Conservation (phyloP, 2,888 invertebrate genomes). For the Agrotis puta region DNA sequence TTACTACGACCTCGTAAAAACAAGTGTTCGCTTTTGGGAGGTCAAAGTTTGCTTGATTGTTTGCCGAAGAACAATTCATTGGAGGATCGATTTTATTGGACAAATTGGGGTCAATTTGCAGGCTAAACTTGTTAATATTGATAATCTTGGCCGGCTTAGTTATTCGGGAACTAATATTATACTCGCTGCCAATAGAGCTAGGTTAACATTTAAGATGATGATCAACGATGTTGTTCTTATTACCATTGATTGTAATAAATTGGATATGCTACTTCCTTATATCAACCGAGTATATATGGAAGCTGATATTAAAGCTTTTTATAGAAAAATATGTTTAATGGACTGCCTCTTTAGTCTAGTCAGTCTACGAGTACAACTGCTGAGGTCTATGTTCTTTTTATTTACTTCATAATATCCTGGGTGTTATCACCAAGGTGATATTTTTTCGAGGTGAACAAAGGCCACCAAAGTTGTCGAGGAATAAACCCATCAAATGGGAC, state of each 20-base stretch:
- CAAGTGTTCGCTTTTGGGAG: conserved; percentile 75
- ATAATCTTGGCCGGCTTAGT: conserved; percentile 32
- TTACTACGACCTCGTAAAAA: conserved; percentile 81
- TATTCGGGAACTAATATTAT: conserved; percentile 30
- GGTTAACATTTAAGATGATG: conserved; percentile 53
- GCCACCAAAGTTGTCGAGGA: too few relatives aligned
- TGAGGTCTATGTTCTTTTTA: too few relatives aligned
- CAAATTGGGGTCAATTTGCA: conserved; percentile 43
- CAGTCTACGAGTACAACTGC: too few relatives aligned
- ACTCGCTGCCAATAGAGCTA: conserved; percentile 39
- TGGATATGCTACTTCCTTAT: conserved; percentile 15
- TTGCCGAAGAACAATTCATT: conserved; percentile 56
- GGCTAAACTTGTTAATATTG: conserved; percentile 27
- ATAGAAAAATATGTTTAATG: too few relatives aligned
- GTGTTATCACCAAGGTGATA: too few relatives aligned
- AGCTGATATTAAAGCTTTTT: conserved; percentile 21
- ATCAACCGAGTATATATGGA: conserved; percentile 1
- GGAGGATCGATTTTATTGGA: conserved; percentile 52
- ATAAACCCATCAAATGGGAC: too few relatives aligned
- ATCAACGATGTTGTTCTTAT: conserved; percentile 29
- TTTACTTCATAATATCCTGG: too few relatives aligned
- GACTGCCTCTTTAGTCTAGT: too few relatives aligned
- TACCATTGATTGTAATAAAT: conserved; percentile 50
- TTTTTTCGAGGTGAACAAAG: too few relatives aligned
- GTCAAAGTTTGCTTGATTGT: conserved; percentile 73